Evolutionary conservation across 2,113 vertebrate genomes (phyloP).

Genomic region (Lepidiolamprologus cunningtoni): DNA sequence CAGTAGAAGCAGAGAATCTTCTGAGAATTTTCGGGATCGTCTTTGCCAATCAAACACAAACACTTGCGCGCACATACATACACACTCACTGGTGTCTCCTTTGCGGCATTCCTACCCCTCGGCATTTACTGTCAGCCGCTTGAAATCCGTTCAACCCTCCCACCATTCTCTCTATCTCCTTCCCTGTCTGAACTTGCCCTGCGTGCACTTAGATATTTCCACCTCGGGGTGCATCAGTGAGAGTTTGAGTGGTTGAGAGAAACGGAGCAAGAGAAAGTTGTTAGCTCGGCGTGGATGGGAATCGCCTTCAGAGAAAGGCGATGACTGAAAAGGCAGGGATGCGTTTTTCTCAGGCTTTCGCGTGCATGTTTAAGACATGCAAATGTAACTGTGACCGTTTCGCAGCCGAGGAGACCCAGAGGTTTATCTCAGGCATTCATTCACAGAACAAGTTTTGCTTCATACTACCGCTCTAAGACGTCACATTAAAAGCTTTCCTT

Average conservation of each 20-base stretch:
- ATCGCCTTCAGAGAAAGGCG: slow-evolving; percentile 25
- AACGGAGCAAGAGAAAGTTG: slow-evolving; percentile 27
- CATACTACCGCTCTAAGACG: background rate
- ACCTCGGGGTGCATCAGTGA: slow-evolving; percentile 51
- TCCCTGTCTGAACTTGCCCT: slow-evolving; percentile 69
- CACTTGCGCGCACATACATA: background rate
- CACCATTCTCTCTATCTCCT: slow-evolving; percentile 37
- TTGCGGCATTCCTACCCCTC: slow-evolving; percentile 41
- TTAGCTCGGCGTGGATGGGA: slow-evolving; percentile 18
- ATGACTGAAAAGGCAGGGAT: background rate
- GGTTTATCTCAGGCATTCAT: background rate
- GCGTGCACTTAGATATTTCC: slow-evolving; percentile 66
- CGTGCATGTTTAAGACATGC: background rate
- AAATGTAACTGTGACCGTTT: background rate
- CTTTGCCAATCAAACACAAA: background rate
- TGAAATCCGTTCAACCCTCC: slow-evolving; percentile 52
- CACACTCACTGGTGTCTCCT: slow-evolving; percentile 7
- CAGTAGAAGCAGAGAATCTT: background rate
- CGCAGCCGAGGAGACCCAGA: background rate
- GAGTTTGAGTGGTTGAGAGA: slow-evolving; percentile 7
- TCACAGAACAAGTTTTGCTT: slow-evolving; percentile 20
- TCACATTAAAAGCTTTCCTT: background rate
- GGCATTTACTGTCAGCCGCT: slow-evolving; percentile 62
- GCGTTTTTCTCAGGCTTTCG: background rate
- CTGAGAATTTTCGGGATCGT: background rate